Evolutionary conservation across 2,888 invertebrate genomes (phyloP), one percentile per base, ranked within the genome.

Genomic region (Digitonthophagus gazella): DNA sequence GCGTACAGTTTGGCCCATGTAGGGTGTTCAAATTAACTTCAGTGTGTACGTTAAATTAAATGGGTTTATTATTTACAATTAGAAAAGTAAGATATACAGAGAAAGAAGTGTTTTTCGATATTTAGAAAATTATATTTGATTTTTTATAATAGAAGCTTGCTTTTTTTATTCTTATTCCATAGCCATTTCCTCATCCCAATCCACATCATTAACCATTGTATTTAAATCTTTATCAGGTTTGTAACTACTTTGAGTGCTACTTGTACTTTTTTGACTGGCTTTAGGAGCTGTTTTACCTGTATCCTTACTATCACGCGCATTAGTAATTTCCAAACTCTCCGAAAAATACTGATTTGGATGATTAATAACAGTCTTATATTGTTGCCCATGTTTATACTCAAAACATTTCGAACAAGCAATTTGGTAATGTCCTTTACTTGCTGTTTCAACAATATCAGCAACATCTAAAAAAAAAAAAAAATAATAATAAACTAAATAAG

Each of bases 311-410:
- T 74, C 77, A 56, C n/a, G n/a, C n/a, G n/a, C n/a, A n/a, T 79
- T 78, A 3, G 67, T 69, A 15, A 79, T 71, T 65, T 75, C 77
- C 67, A 76, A 70, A 88, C 93, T 95, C 78, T 95, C 93, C 76
- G 91, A 90, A 82, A 93, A 97, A 82, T 92, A 98, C 74, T 93
- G 92, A 84, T 97, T 97, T 0, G 98, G 98, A 84, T 98, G 97
- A 79, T 90, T 89, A 55, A 96, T 90, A 1, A 90, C 89, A 56
- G 88, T 84, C 55, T 89, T 90, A 11, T 87, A 84, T 3, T 85
- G 83, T 74, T 88, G 88, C 73, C 78, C 77, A 74, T 93, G 93
- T 0, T 86, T 86, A 65, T 87, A 84, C 84, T 93, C 92, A 83
- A 95, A 97, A 81, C 93, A 95, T 79, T 91, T 91, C 57, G 91